Percentiles rank a stretch among this genome's conserved stretches.
Conservation (phyloP, 1,140 invertebrate genomes). For the Lasaia peninsularis region DNA sequence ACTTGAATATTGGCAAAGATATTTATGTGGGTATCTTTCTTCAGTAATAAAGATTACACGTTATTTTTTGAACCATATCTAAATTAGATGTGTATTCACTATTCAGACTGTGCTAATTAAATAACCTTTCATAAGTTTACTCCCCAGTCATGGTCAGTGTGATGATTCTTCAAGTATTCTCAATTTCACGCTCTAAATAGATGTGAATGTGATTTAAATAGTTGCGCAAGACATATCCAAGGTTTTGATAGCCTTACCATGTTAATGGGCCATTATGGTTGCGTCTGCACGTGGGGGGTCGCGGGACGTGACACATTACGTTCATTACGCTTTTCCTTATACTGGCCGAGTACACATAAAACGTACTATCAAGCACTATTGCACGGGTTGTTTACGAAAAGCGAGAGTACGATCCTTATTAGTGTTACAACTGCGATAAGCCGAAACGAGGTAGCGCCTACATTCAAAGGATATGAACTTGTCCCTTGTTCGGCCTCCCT, state of each 20-base stretch:
- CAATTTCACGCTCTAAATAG: neutral
- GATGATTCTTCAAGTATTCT: neutral
- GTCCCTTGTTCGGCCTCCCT: too few relatives aligned
- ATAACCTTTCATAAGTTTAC: neutral
- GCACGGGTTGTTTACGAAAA: neutral
- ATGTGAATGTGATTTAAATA: neutral
- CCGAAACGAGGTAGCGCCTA: too few relatives aligned
- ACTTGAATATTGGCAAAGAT: too few relatives aligned
- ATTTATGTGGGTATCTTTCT: too few relatives aligned
- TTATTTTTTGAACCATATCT: too few relatives aligned
- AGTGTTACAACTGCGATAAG: neutral
- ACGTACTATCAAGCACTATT: slow-evolving; percentile 13
- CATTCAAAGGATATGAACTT: too few relatives aligned
- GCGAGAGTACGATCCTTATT: slow-evolving; percentile 6
- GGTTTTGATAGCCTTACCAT: slow-evolving; percentile 6
- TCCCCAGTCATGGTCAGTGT: too few relatives aligned
- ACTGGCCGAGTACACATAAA: slow-evolving; percentile 9
- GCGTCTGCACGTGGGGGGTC: slow-evolving; percentile 14
- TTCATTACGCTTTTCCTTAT: slow-evolving; percentile 14
- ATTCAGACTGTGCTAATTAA: neutral
- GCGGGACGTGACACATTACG: slow-evolving; percentile 11
- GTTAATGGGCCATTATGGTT: slow-evolving; percentile 16
- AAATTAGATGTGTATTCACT: too few relatives aligned
- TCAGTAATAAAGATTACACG: too few relatives aligned
- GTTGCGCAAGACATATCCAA: slow-evolving; percentile 1